Percentiles rank a stretch among this genome's conserved stretches.
Evolutionary conservation across 2,797 vertebrate species (phyloP).

Genomic region (Salmo trutta): DNA sequence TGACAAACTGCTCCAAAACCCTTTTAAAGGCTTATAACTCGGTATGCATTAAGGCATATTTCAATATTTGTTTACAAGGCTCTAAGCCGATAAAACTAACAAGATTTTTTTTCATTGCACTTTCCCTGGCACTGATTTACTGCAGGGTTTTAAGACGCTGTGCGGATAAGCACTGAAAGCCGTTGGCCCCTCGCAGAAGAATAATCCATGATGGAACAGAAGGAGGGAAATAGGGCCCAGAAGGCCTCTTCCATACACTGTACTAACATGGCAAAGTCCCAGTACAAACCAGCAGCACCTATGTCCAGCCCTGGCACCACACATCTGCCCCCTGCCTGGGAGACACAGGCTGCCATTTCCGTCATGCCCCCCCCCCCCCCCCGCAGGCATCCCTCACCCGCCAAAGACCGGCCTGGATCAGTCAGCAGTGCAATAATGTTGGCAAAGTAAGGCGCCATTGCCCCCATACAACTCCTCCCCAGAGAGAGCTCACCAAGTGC

Average conservation of each 20-base stretch:
- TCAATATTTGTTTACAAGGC: conserved; percentile 50
- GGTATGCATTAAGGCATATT: conserved; percentile 36
- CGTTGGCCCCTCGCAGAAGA: conserved; percentile 15
- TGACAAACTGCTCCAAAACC: conserved; percentile 28
- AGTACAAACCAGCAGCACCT: conserved; percentile 27
- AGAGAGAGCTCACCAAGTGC: neutral
- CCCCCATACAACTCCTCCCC: neutral
- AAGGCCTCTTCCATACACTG: conserved; percentile 3
- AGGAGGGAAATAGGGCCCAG: neutral
- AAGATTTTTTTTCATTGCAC: conserved; percentile 17
- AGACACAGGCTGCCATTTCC: neutral
- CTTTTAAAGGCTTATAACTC: conserved; percentile 26
- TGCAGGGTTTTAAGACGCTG: conserved; percentile 23
- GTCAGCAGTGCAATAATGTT: conserved; percentile 12
- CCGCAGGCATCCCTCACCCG: conserved; percentile 1
- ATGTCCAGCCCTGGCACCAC: conserved; percentile 4
- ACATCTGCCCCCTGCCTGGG: conserved; percentile 11
- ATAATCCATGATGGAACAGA: conserved; percentile 12
- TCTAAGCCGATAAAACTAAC: conserved; percentile 36
- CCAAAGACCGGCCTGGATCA: neutral
- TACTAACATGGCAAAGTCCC: neutral
- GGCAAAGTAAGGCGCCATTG: conserved; percentile 12
- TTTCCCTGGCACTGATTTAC: conserved; percentile 39
- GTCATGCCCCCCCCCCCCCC: neutral
- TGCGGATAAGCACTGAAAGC: conserved; percentile 25